Evolutionary conservation across 2,888 invertebrate genomes (phyloP), one percentile per base, ranked within the genome.

Genomic region (Latrodectus hesperus): DNA sequence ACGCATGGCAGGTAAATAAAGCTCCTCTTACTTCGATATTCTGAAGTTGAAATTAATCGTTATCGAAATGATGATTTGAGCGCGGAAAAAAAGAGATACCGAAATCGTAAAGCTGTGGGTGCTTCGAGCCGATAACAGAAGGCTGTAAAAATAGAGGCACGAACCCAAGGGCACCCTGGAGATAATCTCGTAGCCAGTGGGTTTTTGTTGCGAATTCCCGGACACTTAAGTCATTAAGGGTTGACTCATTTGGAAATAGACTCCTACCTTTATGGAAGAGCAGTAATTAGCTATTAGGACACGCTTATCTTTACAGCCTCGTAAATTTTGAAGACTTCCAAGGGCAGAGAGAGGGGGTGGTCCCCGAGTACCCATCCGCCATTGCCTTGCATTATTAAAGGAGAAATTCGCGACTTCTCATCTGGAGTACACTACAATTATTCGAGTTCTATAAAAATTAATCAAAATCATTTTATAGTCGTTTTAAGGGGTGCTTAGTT

Each of bases 1-100:
- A 60, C 60, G 60, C 60, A 60, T 60, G n/a, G 14, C 60, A 60
- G 60, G 60, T 60, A 60, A 60, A 60, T 60, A 60, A 60, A 60
- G n/a, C 60, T n/a, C 60, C 22, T 22, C 22, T 22, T 22, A 22
- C 55, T 22, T 22, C 11, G 55, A 55, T 55, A 60, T 60, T 16
- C n/a, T 60, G 6, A 60, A 38, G 38, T 38, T 1, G 38, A 60
- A 60, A 60, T 11, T 60, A 60, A 60, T 60, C 60, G 60, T n/a
- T 11, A 60, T 60, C 60, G 60, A 60, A 60, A 60, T 60, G 60
- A 60, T 60, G 60, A 60, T 60, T 60, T 60, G 60, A 0, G 9
- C 16, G 4, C 38, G 38, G 38, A 38, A 55, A 60, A 60, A 60
- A 60, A 60, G 60, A 60, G 12, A 60, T 38, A 60, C n/a, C 60